phyloP scores from a whole-genome alignment of 1,140 invertebrate species.

The Bombyx mandarina region DNA sequence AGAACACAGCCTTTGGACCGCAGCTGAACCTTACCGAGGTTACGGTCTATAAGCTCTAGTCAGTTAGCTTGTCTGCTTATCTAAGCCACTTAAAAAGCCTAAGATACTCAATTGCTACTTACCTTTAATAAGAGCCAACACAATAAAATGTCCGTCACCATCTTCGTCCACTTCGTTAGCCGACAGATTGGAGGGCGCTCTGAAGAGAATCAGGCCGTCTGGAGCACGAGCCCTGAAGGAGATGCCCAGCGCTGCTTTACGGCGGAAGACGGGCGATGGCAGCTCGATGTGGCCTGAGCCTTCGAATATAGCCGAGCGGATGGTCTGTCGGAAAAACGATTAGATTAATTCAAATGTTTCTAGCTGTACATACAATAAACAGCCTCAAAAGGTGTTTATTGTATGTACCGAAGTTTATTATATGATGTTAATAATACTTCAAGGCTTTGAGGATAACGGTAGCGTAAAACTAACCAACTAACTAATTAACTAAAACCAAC shows the following conservation, averaged over 20 bases:
- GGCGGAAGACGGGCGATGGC: slow-evolving; percentile 75
- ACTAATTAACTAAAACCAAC: no score
- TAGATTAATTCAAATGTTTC: background rate
- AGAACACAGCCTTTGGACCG: no score
- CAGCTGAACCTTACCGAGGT: no score
- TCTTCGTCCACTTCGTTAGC: slow-evolving; percentile 40
- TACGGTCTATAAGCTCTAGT: no score
- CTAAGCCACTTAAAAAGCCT: no score
- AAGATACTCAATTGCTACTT: background rate
- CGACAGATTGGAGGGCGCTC: slow-evolving; percentile 72
- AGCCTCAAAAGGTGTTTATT: background rate
- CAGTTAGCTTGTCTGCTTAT: no score
- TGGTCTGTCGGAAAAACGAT: slow-evolving; percentile 19
- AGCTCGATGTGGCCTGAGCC: slow-evolving; percentile 87
- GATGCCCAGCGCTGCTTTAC: slow-evolving; percentile 78
- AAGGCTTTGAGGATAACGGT: no score
- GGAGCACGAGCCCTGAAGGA: slow-evolving; percentile 82
- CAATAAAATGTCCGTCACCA: slow-evolving; percentile 52
- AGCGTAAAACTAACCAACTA: no score
- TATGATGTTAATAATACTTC: background rate
- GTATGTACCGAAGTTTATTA: no score
- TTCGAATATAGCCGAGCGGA: slow-evolving; percentile 58
- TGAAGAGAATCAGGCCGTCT: slow-evolving; percentile 81
- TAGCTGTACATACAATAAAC: background rate
- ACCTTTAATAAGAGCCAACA: slow-evolving; percentile 51